Conservation (phyloP, 92 coral and sea anemone species). For the Virgularia gustaviana region DNA sequence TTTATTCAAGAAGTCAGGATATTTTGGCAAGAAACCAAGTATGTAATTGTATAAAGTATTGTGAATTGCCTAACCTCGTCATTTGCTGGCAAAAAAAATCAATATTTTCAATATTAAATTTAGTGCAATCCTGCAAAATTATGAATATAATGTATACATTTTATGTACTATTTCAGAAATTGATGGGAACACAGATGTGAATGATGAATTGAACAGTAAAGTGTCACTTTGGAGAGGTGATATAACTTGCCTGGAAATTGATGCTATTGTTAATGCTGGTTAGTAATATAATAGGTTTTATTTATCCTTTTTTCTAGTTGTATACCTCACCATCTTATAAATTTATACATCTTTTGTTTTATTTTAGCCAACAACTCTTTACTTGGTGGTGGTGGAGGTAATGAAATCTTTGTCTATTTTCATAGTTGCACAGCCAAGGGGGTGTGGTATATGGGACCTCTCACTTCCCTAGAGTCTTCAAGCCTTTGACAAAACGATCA, state of each 20-base stretch:
- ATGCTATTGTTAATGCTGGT: conserved; percentile 99
- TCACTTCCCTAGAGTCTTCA: too few relatives aligned
- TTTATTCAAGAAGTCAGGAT: conserved; percentile 44
- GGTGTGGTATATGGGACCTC: too few relatives aligned
- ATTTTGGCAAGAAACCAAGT: too few relatives aligned
- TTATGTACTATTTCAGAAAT: not conserved
- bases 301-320: not conserved
- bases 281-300: not conserved
- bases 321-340: not conserved
- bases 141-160: conserved; percentile 1
- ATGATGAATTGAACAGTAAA: conserved; percentile 58
- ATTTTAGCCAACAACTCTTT: conserved; percentile 1
- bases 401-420: not conserved
- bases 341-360: not conserved
- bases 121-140: not conserved
- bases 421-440: not conserved
- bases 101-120: too few relatives aligned
- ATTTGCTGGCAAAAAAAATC: conserved; percentile 6
- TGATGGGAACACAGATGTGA: conserved; percentile 24
- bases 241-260: conserved; percentile 86
- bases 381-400: conserved; percentile 5
- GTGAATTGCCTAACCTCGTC: too few relatives aligned
- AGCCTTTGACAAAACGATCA: too few relatives aligned
- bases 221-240: conserved; percentile 90
- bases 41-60: too few relatives aligned